Base-by-base conservation (phyloP, 2,888 invertebrate genomes). In the Rhyacophila evoluta region DNA sequence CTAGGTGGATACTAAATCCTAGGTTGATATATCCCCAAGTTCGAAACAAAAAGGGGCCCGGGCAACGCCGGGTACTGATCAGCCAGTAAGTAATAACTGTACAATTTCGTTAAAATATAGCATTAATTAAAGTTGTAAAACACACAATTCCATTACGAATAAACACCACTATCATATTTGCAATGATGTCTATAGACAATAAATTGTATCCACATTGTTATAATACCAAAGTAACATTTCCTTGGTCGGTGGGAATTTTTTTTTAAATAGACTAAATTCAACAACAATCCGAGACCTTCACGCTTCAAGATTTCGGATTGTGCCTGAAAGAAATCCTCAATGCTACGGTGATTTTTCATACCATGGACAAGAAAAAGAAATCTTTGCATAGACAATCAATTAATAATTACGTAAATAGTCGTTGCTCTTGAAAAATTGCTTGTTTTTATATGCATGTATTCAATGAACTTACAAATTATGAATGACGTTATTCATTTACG, bases 231-330 rank as follows among this genome's bases (percentile, higher is more conserved):
- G 19, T 6, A 19, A 10, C 55, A 55, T 55, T 55, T 55, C 55
- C 55, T 55, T 55, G 55, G 19, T 55, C 19, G 55, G 3, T 55
- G 55, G 55, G 55, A 55, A 55, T 19, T 1, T 1, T 1, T n/a
- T 10, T 19, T 25, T 19, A 19, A 55, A 2, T 19, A 8, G 55
- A 55, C 19, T 55, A 55, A 55, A 55, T 55, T 55, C 19, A 3
- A 55, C 2, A 55, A 55, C 55, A 55, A 55, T 55, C 19, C 19
- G 25, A 55, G 25, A 55, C 55, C 55, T 55, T 55, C 55, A 55
- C 55, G 55, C 55, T 55, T 55, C 55, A 55, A 25, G 55, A 55
- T 55, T 55, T 55, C 55, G 19, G 19, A 25, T 55, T 55, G 55
- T 55, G 55, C 19, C 55, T 55, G 2, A 19, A 2, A 55, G 25